Evolutionary conservation across 2,888 invertebrate species (phyloP).

Genomic region (Hypomecis atomaria): DNA sequence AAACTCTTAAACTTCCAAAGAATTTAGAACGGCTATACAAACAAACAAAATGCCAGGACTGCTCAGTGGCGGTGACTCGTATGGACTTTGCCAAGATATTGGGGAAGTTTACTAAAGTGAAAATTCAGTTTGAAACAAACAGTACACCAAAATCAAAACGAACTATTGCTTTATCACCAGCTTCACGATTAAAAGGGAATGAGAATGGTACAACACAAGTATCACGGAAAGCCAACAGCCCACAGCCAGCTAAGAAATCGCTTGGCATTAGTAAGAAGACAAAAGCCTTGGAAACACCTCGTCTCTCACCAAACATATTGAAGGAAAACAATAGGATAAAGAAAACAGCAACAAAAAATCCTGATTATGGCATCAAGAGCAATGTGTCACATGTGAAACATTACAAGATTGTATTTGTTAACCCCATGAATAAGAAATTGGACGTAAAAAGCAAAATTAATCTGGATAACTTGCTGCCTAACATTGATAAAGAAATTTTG

Average conservation of each 20-base stretch:
- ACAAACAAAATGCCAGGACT: constrained; percentile 77
- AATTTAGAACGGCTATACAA: constrained; percentile 72
- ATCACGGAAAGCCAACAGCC: constrained; percentile 65
- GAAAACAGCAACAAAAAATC: constrained; percentile 43
- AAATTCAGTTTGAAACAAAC: constrained; percentile 77
- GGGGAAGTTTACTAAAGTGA: constrained; percentile 80
- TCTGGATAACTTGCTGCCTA: constrained; percentile 65
- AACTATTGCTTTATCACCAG: constrained; percentile 50
- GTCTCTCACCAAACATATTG: constrained; percentile 56
- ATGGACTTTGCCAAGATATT: constrained; percentile 82
- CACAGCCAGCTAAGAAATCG: constrained; percentile 63
- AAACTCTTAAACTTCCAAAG: constrained; percentile 65
- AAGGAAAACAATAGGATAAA: constrained; percentile 74
- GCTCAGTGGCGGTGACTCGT: constrained; percentile 74
- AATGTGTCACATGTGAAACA: constrained; percentile 59
- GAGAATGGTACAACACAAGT: constrained; percentile 79
- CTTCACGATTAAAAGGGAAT: constrained; percentile 69
- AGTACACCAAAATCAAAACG: constrained; percentile 63
- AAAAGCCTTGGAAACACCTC: constrained; percentile 48
- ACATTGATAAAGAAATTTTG: constrained; percentile 64
- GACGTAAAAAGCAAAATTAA: constrained; percentile 59
- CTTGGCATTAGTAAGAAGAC: constrained; percentile 51
- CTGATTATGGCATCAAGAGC: constrained; percentile 51
- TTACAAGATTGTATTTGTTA: constrained; percentile 71
- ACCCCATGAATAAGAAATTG: constrained; percentile 57